These are phyloP conservation scores for Sphecodes monilicornis DNA, from an alignment of 2,888 invertebrate genomes.

Conservation along the genomic window DNA sequence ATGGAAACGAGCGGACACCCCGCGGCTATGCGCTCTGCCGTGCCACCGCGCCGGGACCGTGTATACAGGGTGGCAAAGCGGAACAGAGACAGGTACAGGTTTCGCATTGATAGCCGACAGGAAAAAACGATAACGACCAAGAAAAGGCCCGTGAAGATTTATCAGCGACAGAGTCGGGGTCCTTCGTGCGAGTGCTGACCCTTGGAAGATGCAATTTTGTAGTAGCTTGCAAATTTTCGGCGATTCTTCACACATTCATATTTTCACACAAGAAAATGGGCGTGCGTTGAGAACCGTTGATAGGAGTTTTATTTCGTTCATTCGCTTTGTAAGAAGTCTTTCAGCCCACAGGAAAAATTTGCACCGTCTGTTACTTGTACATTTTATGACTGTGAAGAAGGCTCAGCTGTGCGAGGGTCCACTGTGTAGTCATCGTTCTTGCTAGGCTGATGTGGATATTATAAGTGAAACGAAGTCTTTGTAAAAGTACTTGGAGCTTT, in stretches of 20 bases:
- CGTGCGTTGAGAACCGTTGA: background rate
- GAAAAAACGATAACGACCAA: background rate
- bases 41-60: conserved; percentile 14
- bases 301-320: background rate
- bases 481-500: too few relatives aligned
- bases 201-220: background rate
- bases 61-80: conserved; percentile 14
- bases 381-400: too few relatives aligned
- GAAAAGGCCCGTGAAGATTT: background rate
- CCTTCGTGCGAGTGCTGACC: background rate
- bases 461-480: too few relatives aligned
- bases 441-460: too few relatives aligned
- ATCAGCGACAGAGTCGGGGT: background rate
- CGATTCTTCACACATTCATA: background rate
- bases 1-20: conserved; percentile 76
- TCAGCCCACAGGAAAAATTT: too few relatives aligned
- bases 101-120: background rate
- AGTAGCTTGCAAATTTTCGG: background rate
- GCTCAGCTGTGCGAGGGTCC: too few relatives aligned
- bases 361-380: too few relatives aligned
- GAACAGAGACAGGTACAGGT: background rate
- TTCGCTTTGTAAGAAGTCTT: too few relatives aligned
- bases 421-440: too few relatives aligned
- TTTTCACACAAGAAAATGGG: background rate
- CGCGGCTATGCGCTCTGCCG: conserved; percentile 61